Evolutionary conservation across 2,113 vertebrate species (phyloP).

Genomic region (Apus apus): DNA sequence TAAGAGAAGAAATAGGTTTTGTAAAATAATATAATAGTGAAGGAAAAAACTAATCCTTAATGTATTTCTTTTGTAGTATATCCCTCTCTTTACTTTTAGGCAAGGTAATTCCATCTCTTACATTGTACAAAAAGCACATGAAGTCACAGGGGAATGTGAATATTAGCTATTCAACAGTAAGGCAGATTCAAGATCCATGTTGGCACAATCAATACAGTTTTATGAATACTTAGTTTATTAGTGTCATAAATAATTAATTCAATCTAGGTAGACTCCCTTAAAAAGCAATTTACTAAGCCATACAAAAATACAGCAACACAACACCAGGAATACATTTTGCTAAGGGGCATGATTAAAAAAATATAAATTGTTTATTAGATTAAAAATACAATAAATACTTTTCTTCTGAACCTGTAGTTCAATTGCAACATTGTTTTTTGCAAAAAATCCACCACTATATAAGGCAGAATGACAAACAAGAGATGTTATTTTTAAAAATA

Average conservation of each 20-base stretch:
- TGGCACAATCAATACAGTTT: not conserved
- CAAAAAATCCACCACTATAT: not conserved
- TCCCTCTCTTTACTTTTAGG: not conserved
- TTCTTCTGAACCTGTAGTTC: not conserved
- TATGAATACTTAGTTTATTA: slow-evolving; percentile 49
- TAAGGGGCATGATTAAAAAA: not conserved
- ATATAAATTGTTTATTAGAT: not conserved
- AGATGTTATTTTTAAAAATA: not conserved
- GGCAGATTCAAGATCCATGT: not conserved
- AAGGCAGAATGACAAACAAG: not conserved
- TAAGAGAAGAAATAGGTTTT: not conserved
- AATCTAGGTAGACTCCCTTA: not conserved
- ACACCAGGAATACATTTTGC: not conserved
- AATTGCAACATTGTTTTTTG: not conserved
- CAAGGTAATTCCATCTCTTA: not conserved
- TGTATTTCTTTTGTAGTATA: not conserved
- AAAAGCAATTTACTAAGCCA: slow-evolving; percentile 21
- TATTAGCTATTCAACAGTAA: not conserved
- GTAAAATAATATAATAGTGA: not conserved
- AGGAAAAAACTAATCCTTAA: not conserved
- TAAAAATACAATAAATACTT: not conserved
- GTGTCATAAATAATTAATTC: slow-evolving; percentile 32
- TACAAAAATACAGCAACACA: not conserved
- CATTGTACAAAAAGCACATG: not conserved
- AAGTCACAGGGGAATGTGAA: not conserved